Base-by-base conservation (phyloP, 2,888 invertebrate species). In the Drosophila demipolita region DNA sequence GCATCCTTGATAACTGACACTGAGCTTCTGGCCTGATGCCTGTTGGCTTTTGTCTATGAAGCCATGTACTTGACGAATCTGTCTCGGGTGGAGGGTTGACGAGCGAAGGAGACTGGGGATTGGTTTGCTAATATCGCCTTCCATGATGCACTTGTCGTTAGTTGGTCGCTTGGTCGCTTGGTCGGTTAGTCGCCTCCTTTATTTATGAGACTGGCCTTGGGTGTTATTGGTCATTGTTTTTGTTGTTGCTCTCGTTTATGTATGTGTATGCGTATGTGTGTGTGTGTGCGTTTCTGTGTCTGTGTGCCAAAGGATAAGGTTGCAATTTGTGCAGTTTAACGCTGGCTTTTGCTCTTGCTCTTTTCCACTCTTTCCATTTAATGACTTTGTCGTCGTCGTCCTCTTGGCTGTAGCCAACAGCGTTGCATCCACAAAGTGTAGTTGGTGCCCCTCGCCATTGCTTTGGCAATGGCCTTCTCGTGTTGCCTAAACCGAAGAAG, bases 291-390 rank as follows among this genome's bases (percentile, higher is more conserved):
- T 63, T 35, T 40, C 49, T 59, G 65, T 62, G 45, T 58, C 55
- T 57, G 61, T 65, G 59, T 57, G 60, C 49, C 63, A 54, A 65
- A 68, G 87, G 90, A 87, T 87, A 87, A 78, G 90, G 90, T 88
- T 87, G 87, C 87, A 87, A 90, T 87, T 87, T 87, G 87, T 90
- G 87, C 90, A 87, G 90, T 90, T 90, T 88, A 89, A 86, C 87
- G 89, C 75, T 88, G 81, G 79, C 88, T 86, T 86, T 83, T 83
- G 88, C 78, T 77, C 78, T 71, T 75, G 66, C 61, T 74, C 72
- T 60, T 67, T 67, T 61, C 57, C 52, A 68, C 73, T 73, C n/a
- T n/a, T n/a, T 74, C 49, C 78, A 73, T 90, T 87, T 87, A 87
- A 87, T 87, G 87, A 90, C 90, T 80, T 84, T 87, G 87, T 85